Conservation (phyloP, 2,797 vertebrate genomes). For the Onychomys torridus region DNA sequence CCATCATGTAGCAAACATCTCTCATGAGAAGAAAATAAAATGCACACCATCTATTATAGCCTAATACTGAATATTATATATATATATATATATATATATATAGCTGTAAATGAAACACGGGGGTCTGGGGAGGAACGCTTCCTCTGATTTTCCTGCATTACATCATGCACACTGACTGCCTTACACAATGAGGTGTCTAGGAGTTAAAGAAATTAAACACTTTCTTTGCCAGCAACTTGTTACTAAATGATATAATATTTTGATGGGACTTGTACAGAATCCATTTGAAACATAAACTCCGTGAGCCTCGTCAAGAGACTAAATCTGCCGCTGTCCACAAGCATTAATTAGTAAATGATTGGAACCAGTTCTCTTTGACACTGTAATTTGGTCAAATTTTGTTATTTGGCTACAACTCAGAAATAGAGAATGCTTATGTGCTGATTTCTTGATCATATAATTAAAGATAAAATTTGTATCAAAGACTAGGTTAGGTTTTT, state of each 20-base stretch:
- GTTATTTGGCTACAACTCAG: neutral
- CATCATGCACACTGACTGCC: conserved; percentile 72
- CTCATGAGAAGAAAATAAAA: conserved; percentile 59
- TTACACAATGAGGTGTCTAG: conserved; percentile 67
- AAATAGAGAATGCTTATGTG: neutral
- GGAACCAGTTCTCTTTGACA: neutral
- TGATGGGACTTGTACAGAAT: conserved; percentile 69
- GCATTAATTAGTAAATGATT: conserved; percentile 33
- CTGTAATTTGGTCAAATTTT: conserved; percentile 17
- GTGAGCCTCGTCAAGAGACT: conserved; percentile 24
- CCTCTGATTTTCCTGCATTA: conserved; percentile 60
- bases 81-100: no score
- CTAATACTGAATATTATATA: conserved; percentile 75
- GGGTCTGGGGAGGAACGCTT: conserved; percentile 75
- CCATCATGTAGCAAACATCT: neutral
- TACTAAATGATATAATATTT: conserved; percentile 81
- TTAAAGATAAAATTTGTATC: neutral
- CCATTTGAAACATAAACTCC: conserved; percentile 58
- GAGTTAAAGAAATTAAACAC: conserved; percentile 74
- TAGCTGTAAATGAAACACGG: conserved; percentile 50
- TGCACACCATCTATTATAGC: conserved; percentile 32
- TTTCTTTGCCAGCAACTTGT: conserved; percentile 74
- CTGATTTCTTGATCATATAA: neutral
- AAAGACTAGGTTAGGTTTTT: neutral
- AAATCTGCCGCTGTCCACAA: conserved; percentile 37